A percentile compares a stretch with the other conserved stretches of the same genome.
These are phyloP conservation scores for Microctonus hyperodae DNA, from an alignment of 2,888 invertebrate genomes.

Conservation along the genomic window DNA sequence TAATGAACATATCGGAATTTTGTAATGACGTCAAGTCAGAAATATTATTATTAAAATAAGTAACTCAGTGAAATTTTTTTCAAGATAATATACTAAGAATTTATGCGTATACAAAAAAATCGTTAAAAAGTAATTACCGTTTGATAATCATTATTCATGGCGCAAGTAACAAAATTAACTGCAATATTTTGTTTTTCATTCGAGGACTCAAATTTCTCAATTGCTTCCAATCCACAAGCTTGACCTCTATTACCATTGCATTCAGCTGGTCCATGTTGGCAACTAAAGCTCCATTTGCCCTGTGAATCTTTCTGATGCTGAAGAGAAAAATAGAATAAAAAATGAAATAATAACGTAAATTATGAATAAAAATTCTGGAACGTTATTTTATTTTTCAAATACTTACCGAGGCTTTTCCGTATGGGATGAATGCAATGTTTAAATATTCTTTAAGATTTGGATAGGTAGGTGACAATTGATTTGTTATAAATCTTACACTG, in stretches of 20 bases:
- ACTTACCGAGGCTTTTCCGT: constrained; percentile 65
- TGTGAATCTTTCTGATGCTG: constrained; percentile 33
- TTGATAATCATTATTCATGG: constrained; percentile 52
- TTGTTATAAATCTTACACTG: constrained; percentile 63
- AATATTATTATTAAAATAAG: no score
- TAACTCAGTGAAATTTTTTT: no score
- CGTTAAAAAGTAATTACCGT: constrained; percentile 24
- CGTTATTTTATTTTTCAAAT: background rate
- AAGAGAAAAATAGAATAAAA: background rate
- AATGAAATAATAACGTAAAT: background rate
- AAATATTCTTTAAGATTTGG: constrained; percentile 55
- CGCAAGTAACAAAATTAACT: constrained; percentile 61
- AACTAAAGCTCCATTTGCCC: constrained; percentile 58
- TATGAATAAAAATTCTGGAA: background rate
- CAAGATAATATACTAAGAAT: background rate
- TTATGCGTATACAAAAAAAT: background rate
- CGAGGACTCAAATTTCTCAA: constrained; percentile 43
- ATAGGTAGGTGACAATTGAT: constrained; percentile 64
- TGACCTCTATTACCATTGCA: constrained; percentile 66
- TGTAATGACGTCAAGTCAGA: no score
- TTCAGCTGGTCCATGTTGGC: constrained; percentile 66
- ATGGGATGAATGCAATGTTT: constrained; percentile 64
- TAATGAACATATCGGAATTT: background rate
- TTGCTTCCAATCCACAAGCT: constrained; percentile 63
- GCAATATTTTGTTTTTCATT: constrained; percentile 41